Percentiles rank a stretch among this genome's conserved stretches.
Conservation (phyloP, 2,113 vertebrate species). For the human (Homo sapiens) region GRCh38 chr1:218509501-218510000, state of each 20-base stretch:
- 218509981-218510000: not conserved
- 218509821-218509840: not conserved
- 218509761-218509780: not conserved
- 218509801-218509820: not conserved
- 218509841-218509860: not conserved
- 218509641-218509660: not conserved
- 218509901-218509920: not conserved
- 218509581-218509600: not conserved
- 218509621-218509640: not conserved
- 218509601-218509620: not conserved
- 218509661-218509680: not conserved
- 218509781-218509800: not conserved
- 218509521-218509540: not conserved
- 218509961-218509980: not conserved
- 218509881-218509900: not conserved
- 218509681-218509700: not conserved
- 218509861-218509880: not conserved
- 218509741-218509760: not conserved
- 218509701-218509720: not conserved
- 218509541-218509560: not conserved
- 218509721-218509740: not conserved
- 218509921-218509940: not conserved
- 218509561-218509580: not conserved
- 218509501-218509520: not conserved
- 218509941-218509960: fast-evolving